These are phyloP conservation scores for Eclectus roratus DNA, from an alignment of 2,113 vertebrate species.

Conservation along the genomic window DNA sequence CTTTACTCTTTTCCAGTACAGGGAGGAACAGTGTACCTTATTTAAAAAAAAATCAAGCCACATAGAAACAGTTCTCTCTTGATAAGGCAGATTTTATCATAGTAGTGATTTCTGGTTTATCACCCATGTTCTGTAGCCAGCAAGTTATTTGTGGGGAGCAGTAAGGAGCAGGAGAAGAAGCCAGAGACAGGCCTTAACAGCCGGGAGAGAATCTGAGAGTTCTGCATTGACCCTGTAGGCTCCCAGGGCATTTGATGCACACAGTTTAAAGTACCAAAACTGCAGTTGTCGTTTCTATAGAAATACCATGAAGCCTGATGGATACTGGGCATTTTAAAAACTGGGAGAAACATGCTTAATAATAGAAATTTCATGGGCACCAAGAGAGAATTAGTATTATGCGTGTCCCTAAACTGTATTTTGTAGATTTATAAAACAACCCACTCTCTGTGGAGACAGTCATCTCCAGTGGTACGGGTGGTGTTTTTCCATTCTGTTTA, in stretches of 20 bases:
- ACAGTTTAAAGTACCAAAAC: not conserved
- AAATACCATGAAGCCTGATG: not conserved
- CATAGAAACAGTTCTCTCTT: not conserved
- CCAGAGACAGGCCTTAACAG: not conserved
- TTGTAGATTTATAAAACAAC: not conserved
- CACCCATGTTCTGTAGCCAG: not conserved
- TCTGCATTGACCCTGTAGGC: not conserved
- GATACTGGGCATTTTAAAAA: not conserved
- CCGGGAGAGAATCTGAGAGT: not conserved
- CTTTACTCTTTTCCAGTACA: not conserved
- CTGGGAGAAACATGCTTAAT: not conserved
- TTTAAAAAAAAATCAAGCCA: not conserved
- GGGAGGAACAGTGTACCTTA: not conserved
- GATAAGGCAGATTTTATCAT: not conserved
- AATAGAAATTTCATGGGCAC: not conserved
- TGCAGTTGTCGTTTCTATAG: not conserved
- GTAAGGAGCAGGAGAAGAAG: not conserved
- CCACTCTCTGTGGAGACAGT: rapidly evolving
- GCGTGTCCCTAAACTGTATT: not conserved
- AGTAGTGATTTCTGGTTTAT: not conserved
- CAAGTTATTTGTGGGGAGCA: not conserved
- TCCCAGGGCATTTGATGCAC: not conserved
- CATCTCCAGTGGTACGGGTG: not conserved
- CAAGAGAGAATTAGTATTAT: not conserved
- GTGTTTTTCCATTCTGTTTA: not conserved